Evolutionary conservation across 2,113 vertebrate species (phyloP).

Genomic region (Xyliphius kryptos): DNA sequence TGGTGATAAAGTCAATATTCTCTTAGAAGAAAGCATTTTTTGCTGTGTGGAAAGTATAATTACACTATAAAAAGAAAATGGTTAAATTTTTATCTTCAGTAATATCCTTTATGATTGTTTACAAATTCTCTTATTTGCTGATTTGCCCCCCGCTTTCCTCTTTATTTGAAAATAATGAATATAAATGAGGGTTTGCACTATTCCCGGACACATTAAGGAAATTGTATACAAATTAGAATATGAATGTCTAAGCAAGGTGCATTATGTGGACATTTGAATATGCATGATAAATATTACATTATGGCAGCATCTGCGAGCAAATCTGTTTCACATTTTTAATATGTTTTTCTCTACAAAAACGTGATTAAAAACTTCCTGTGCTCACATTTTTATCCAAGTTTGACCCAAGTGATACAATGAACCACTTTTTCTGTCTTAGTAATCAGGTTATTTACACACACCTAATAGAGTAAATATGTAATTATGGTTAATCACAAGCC

Average conservation of each 20-base stretch:
- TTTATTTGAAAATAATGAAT: constrained; percentile 87
- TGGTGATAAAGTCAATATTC: constrained; percentile 69
- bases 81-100: constrained; percentile 58
- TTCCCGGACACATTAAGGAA: constrained; percentile 69
- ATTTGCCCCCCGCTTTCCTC: constrained; percentile 47
- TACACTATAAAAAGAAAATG: constrained; percentile 67
- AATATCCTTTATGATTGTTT: constrained; percentile 62
- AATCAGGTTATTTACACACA: constrained; percentile 30
- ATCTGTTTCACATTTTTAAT: constrained; percentile 68
- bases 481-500: constrained; percentile 15
- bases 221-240: constrained; percentile 72
- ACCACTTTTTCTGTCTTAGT: constrained; percentile 20
- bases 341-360: constrained; percentile 47
- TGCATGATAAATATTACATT: constrained; percentile 64
- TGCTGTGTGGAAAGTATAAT: constrained; percentile 60
- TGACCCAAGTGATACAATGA: constrained; percentile 22
- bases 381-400: constrained; percentile 52
- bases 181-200: constrained; percentile 69
- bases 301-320: constrained; percentile 42
- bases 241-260: constrained; percentile 75
- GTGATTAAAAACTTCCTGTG: constrained; percentile 61
- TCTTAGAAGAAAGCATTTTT: constrained; percentile 62
- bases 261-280: constrained; percentile 71
- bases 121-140: constrained; percentile 64
- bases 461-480: constrained; percentile 30